Conservation (phyloP, 2,888 invertebrate genomes). For the Silvanus unidentatus region DNA sequence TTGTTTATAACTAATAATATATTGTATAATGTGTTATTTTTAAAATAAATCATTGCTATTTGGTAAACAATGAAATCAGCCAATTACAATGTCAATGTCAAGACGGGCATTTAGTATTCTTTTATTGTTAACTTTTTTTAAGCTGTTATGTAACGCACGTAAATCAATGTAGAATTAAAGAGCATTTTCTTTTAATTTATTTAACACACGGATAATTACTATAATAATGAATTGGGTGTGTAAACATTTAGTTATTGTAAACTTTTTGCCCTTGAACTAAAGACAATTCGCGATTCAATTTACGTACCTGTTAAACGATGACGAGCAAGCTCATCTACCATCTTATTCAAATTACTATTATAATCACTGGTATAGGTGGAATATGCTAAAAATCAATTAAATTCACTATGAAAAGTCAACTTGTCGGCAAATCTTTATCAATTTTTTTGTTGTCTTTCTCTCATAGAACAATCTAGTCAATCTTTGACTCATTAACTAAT, state of each 20-base stretch:
- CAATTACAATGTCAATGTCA: constrained; percentile 1
- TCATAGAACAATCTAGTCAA: not conserved
- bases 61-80: not conserved
- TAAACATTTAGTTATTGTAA: no score
- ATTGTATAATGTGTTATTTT: no score
- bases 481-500: constrained; percentile 11
- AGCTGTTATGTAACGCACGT: no score
- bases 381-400: no score
- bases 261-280: not conserved
- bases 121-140: no score
- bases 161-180: not conserved
- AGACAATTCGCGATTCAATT: no score
- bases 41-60: not conserved
- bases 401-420: constrained; percentile 2
- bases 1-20: constrained; percentile 8
- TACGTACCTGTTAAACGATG: constrained; percentile 39
- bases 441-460: constrained; percentile 7
- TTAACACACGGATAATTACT: no score
- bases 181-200: not conserved
- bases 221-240: no score
- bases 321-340: constrained; percentile 38
- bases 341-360: constrained; percentile 32
- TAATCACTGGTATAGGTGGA: constrained; percentile 22
- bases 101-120: no score
- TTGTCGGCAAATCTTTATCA: constrained; percentile 7